Base-by-base conservation (phyloP, 2,888 invertebrate genomes). In the Catocala fraxini region DNA sequence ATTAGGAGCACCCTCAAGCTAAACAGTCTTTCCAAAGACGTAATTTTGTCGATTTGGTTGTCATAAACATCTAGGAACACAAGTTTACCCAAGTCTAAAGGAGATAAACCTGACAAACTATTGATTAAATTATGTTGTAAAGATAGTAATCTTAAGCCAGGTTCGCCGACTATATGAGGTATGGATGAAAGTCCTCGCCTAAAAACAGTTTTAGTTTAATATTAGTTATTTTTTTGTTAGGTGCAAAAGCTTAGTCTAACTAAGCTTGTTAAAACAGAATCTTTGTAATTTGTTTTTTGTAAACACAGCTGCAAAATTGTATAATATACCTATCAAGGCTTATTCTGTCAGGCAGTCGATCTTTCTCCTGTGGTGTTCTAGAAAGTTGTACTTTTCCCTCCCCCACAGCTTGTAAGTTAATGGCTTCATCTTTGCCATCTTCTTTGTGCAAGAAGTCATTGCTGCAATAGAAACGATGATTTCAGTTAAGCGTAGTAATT, bases 61-160 rank as follows among this genome's bases (percentile, higher is more conserved):
- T 99, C 98, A 85, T 99, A 99, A 61, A 99, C 95, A 91, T 99
- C 99, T 63, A 99, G 95, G 88, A 99, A 99, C 13, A 99, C 98
- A 63, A 99, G 94, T 89, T 97, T 96, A 15, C 96, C 96, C 72
- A 98, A 95, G 72, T 94, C 94, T 25, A 94, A 83, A 15, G 92
- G 83, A 35, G 88, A 88, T 60, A 96, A 81, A 57, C 96, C 96
- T 65, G 97, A 95, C 72, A 98, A 95, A 81, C 95, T 96, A 68
- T 95, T 97, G 66, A 99, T 97, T 81, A 98, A 95, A 94, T 99
- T 99, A 91, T 99, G 98, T 86, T 99, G 99, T 65, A 99, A 95
- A 51, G 99, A 99, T 72, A 99, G 93, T 66, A 99, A 94, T 59
- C 98, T 95, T 62, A 98, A 93, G 71, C 96, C 96, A 15, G 97